Percentiles rank a stretch among this genome's conserved stretches.
Evolutionary conservation across 2,797 vertebrate genomes (phyloP).

Genomic region (Sebastiscus tertius): DNA sequence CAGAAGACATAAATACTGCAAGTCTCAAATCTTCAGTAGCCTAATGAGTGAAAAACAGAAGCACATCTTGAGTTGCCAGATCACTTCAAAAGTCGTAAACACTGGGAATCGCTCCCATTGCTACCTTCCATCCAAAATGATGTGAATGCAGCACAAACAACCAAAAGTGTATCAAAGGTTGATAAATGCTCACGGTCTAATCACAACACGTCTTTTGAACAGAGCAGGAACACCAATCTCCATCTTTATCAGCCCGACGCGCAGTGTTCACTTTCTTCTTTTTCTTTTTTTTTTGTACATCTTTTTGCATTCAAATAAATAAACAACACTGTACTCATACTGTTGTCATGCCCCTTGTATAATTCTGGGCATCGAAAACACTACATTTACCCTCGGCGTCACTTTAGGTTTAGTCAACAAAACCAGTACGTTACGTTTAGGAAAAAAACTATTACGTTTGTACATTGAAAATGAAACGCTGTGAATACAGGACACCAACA

Average conservation of each 20-base stretch:
- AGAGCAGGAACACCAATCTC: neutral
- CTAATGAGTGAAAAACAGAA: neutral
- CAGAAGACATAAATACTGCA: neutral
- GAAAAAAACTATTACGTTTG: no score
- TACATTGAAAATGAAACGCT: no score
- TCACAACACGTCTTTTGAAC: neutral
- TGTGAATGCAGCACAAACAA: neutral
- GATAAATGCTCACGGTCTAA: neutral
- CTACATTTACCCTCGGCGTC: no score
- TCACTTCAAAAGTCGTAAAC: neutral
- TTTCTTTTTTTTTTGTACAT: neutral
- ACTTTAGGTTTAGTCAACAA: no score
- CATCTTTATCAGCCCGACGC: neutral
- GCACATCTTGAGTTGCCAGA: neutral
- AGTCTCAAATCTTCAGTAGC: neutral
- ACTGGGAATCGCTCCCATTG: neutral
- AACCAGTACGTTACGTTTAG: no score
- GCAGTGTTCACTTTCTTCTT: neutral
- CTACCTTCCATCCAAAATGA: neutral
- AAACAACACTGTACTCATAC: no score
- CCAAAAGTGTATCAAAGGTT: neutral
- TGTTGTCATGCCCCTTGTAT: no score
- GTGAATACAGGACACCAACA: no score
- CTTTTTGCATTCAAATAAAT: neutral
- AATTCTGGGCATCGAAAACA: no score